Evolutionary conservation across 2,888 invertebrate species (phyloP), one percentile per base, ranked within the genome.

Genomic region (Acanthosoma haemorrhoidale): DNA sequence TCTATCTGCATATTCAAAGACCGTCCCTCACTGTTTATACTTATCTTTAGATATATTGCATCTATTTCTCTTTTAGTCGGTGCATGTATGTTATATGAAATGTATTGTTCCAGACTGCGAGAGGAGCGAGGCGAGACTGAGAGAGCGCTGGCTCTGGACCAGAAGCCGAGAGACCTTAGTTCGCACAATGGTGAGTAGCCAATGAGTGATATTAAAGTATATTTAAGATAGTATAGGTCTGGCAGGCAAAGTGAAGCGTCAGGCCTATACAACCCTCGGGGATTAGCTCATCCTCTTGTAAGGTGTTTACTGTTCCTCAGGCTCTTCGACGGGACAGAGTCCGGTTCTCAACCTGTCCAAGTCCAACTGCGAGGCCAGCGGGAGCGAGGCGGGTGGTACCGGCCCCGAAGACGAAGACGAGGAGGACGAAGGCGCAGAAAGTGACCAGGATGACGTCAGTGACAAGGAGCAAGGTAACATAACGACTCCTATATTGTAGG

Each of bases 331-430:
- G 77, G 91, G 91, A 69, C 92, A 92, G 83, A 94, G 94, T 87
- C 94, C 94, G 73, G 93, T 94, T 75, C 82, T 94, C 77, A 94
- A 94, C 83, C 84, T 95, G 71, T 94, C 94, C 69, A 94, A 94
- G 82, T 92, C 91, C 70, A 92, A 91, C 68, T 72, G 72, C 31
- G 77, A 76, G 8, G 78, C 78, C 66, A 78, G 78, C 32, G 91
- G 90, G 75, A 91, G 91, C 77, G 80, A 78, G 80, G 83, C 77
- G 81, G 80, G 78, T 78, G 87, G 87, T 51, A 80, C 85, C 36
- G 87, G 85, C 58, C 80, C 84, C 69, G 84, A 84, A 31, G 88
- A 88, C 73, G 87, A 90, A 75, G 91, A 91, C 75, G 91, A 92
- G 77, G 88, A 90, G 51, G 93, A 90, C 41, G 93, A 93, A 78